Percentiles rank a stretch among this genome's conserved stretches.
phyloP scores from a whole-genome alignment of 2,113 vertebrate genomes.

The Hippocampus comes region DNA sequence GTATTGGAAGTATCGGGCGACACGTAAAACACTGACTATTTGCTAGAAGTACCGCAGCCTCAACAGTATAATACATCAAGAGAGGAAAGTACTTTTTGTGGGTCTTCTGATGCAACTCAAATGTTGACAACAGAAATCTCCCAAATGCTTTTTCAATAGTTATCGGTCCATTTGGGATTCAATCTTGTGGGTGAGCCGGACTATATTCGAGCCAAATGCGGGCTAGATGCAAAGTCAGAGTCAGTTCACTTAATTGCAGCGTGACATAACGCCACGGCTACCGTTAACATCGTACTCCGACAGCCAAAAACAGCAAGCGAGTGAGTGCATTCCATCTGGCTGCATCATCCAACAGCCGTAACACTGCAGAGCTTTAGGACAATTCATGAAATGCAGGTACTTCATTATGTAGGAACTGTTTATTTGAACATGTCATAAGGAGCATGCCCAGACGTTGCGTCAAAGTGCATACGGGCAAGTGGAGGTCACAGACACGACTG shows the following conservation, averaged over 20 bases:
- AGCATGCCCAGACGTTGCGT: background rate
- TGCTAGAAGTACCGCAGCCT: conserved; percentile 32
- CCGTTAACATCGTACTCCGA: background rate
- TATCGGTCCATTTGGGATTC: too few species aligned
- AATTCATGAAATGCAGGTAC: background rate
- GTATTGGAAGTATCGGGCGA: conserved; percentile 22
- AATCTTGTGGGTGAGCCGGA: too few species aligned
- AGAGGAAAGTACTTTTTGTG: conserved; percentile 9
- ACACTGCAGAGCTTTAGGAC: background rate
- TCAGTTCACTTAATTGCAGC: background rate
- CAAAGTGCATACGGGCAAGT: background rate
- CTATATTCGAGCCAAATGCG: too few species aligned
- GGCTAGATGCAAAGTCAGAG: background rate
- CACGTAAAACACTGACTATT: conserved; percentile 38
- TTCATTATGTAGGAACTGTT: background rate
- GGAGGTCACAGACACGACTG: background rate
- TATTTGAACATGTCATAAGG: conserved; percentile 3
- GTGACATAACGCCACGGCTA: background rate
- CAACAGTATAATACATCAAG: conserved; percentile 41
- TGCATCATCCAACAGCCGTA: background rate
- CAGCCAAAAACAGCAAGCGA: background rate
- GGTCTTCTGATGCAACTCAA: background rate
- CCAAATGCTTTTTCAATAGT: too few species aligned
- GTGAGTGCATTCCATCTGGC: background rate
- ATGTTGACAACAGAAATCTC: background rate